A percentile compares a stretch with the other conserved stretches of the same genome.
phyloP scores from a whole-genome alignment of 2,113 vertebrate genomes.

The Hippocampus guttulatus region DNA sequence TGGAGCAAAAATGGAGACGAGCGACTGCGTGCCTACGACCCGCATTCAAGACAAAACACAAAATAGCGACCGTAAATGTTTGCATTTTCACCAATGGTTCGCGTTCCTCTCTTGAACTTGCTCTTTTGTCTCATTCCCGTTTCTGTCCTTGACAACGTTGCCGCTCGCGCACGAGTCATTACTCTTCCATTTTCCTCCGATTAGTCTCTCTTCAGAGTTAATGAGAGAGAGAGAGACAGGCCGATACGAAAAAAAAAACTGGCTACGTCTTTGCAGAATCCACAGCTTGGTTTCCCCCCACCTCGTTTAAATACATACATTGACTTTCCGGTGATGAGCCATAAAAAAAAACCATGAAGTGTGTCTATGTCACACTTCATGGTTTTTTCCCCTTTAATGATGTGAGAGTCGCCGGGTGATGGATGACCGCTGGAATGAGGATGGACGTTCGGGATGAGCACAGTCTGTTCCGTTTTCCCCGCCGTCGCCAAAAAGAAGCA shows the following conservation, averaged over 20 bases:
- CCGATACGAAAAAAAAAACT: neutral
- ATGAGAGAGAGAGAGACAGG: neutral
- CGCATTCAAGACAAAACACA: neutral
- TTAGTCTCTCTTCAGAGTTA: constrained; percentile 1
- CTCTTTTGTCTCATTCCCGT: neutral
- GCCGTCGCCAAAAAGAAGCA: constrained; percentile 47
- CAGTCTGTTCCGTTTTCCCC: constrained; percentile 53
- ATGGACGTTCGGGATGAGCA: constrained; percentile 45
- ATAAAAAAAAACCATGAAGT: neutral
- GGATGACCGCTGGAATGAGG: constrained; percentile 41
- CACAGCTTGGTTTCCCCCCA: neutral
- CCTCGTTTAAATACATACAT: neutral
- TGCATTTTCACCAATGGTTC: neutral
- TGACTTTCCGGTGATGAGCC: neutral
- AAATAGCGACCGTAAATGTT: neutral
- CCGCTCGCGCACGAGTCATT: neutral
- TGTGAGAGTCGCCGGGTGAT: constrained; percentile 41
- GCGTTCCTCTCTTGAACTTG: neutral
- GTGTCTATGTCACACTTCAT: neutral
- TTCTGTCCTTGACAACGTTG: neutral
- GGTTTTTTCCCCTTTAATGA: constrained; percentile 12
- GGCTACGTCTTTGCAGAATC: neutral
- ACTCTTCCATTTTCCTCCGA: neutral
- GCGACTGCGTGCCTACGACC: neutral
- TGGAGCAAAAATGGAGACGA: neutral